phyloP scores from a whole-genome alignment of 2,888 invertebrate species.

The Flabesymbios commensalis region DNA sequence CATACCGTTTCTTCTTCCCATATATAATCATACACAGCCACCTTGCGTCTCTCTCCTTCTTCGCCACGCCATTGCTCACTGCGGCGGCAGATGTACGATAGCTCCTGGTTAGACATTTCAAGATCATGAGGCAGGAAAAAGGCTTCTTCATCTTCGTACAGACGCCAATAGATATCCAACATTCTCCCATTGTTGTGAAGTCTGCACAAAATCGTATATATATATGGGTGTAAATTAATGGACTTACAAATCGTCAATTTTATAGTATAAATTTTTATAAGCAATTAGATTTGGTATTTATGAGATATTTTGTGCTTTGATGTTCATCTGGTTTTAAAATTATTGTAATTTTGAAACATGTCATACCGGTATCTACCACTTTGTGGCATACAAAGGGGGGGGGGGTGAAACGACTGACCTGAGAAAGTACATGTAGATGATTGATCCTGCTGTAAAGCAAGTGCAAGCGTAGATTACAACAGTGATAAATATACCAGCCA shows the following conservation, averaged over 20 bases:
- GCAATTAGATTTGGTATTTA: no score
- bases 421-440: conserved; percentile 60
- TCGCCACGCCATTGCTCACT: conserved; percentile 58
- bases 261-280: no score
- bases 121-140: conserved; percentile 58
- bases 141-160: conserved; percentile 50
- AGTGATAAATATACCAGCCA: conserved; percentile 54
- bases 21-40: conserved; percentile 56
- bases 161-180: conserved; percentile 58
- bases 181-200: conserved; percentile 60
- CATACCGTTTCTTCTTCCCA: conserved; percentile 58
- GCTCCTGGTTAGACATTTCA: conserved; percentile 57
- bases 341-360: no score
- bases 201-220: conserved; percentile 36
- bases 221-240: no score
- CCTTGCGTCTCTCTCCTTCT: conserved; percentile 55
- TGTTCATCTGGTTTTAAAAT: no score
- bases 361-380: no score
- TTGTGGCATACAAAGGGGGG: no score
- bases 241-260: no score
- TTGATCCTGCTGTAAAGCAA: conserved; percentile 46
- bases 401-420: no score
- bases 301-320: no score
- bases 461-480: conserved; percentile 51
- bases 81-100: conserved; percentile 47